These are phyloP conservation scores for Mythimna loreyi DNA, from an alignment of 2,888 invertebrate genomes.

Conservation along the genomic window DNA sequence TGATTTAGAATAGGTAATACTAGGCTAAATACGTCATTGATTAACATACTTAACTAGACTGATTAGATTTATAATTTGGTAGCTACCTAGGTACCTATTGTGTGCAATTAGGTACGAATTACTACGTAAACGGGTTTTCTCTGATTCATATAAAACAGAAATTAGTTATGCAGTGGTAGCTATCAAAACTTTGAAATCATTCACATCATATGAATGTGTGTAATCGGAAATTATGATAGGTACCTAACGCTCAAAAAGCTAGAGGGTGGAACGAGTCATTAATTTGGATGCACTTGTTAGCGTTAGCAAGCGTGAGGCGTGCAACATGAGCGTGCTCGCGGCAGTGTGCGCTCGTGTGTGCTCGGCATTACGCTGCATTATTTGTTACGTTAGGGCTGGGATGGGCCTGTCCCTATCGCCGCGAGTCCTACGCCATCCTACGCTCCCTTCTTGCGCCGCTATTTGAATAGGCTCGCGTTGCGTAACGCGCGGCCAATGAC, in stretches of 20 bases:
- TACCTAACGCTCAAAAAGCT: slow-evolving; percentile 48
- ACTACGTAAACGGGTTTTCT: too few species aligned
- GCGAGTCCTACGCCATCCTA: slow-evolving; percentile 83
- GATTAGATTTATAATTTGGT: too few species aligned
- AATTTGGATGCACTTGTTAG: slow-evolving; percentile 84
- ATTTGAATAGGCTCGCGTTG: slow-evolving; percentile 88
- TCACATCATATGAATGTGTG: slow-evolving; percentile 42
- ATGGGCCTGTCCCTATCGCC: slow-evolving; percentile 83
- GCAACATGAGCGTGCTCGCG: slow-evolving; percentile 61
- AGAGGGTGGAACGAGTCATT: slow-evolving; percentile 77
- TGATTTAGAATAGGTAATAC: too few species aligned
- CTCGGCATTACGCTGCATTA: slow-evolving; percentile 85
- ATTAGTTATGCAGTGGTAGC: background rate
- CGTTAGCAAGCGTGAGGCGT: slow-evolving; percentile 58
- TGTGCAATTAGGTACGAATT: too few species aligned
- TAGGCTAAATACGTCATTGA: too few species aligned
- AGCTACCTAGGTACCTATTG: too few species aligned
- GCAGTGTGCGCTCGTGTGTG: slow-evolving; percentile 63
- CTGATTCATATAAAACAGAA: background rate
- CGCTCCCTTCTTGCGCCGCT: slow-evolving; percentile 85
- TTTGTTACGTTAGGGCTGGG: slow-evolving; percentile 86
- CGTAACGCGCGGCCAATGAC: slow-evolving; percentile 90
- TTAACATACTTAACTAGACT: too few species aligned
- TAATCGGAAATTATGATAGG: slow-evolving; percentile 56
- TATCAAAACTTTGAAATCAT: slow-evolving; percentile 26